Percentiles rank a stretch among this genome's conserved stretches.
These are phyloP conservation scores for Lampropteryx suffumata DNA, from an alignment of 2,888 invertebrate species.

Conservation along the genomic window DNA sequence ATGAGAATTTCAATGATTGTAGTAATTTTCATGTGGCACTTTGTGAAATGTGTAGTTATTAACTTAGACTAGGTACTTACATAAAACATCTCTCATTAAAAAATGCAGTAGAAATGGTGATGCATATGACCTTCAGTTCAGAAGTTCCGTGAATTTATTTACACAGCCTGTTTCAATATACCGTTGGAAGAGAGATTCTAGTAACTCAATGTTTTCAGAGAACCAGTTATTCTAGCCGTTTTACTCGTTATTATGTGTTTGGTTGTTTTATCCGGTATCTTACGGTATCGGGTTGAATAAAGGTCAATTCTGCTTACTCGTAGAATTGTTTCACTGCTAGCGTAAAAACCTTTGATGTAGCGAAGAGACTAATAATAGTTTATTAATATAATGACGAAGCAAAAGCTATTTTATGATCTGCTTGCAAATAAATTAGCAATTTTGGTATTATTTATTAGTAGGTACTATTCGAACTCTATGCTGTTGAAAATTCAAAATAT, in stretches of 20 bases:
- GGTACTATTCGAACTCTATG: too few species aligned
- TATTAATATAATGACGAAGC: not conserved
- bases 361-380: not conserved
- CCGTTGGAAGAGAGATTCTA: not conserved
- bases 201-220: not conserved
- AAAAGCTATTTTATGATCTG: not conserved
- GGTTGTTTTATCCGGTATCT: not conserved
- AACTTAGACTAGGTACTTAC: too few species aligned
- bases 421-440: not conserved
- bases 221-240: not conserved
- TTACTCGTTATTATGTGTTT: too few species aligned
- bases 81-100: too few species aligned
- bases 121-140: too few species aligned
- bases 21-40: too few species aligned
- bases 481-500: too few species aligned
- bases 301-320: not conserved
- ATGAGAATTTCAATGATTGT: too few species aligned
- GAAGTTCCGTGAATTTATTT: not conserved
- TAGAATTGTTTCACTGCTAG: not conserved
- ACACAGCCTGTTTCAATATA: too few species aligned
- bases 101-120: too few species aligned
- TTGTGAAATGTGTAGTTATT: too few species aligned
- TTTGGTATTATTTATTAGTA: too few species aligned
- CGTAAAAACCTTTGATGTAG: constrained; percentile 1
- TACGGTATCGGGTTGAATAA: not conserved